phyloP scores from a whole-genome alignment of 1,140 invertebrate species.

The Panulirus ornatus region DNA sequence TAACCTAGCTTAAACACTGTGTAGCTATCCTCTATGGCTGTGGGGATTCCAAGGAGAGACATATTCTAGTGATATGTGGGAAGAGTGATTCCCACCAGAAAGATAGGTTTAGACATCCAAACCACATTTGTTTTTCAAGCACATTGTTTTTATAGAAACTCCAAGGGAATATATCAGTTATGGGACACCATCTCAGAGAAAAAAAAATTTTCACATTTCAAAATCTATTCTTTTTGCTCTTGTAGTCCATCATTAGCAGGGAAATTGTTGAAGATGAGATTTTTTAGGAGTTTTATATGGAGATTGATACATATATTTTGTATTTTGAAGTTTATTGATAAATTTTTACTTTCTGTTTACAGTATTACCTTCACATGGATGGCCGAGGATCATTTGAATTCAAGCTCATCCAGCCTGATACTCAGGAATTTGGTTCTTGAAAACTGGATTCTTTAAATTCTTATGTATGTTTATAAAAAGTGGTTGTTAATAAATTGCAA shows the following conservation, averaged over 20 bases:
- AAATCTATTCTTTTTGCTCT: not conserved
- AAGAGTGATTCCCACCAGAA: no score
- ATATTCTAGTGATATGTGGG: no score
- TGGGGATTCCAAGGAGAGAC: no score
- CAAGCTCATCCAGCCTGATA: constrained; percentile 89
- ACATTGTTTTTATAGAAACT: no score
- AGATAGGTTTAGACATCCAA: no score
- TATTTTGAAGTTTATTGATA: not conserved
- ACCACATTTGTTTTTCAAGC: no score
- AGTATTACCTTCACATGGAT: constrained; percentile 96
- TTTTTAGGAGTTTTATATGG: not conserved
- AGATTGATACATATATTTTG: not conserved
- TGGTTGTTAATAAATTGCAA: not conserved
- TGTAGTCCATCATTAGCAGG: not conserved
- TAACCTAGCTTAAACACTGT: no score
- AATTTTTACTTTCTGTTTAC: constrained; percentile 76
- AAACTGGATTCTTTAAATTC: not conserved
- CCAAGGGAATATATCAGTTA: no score
- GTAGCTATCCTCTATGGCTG: no score
- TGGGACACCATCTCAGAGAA: no score
- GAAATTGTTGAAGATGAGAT: not conserved
- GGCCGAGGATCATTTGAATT: constrained; percentile 93
- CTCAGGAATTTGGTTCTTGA: constrained; percentile 96
- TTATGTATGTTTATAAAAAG: not conserved
- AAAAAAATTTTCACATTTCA: no score